Evolutionary conservation across 1,140 invertebrate genomes (phyloP).

Genomic region (Brachionus rubens): DNA sequence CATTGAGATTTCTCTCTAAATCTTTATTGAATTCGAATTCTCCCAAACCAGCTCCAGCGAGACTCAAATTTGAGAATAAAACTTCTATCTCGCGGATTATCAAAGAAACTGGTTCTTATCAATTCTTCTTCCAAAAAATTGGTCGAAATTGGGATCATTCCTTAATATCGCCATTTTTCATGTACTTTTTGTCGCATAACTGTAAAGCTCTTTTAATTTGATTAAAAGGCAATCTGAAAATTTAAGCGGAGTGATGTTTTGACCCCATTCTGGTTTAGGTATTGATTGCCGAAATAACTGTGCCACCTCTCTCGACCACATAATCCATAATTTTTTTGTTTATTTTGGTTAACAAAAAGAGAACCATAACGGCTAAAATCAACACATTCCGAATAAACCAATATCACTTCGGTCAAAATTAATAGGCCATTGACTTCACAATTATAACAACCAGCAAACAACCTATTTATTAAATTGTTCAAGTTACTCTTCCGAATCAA

Average conservation of each 20-base stretch:
- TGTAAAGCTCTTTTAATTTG: background rate
- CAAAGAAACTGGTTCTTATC: background rate
- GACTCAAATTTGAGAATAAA: background rate
- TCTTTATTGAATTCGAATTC: slow-evolving; percentile 36
- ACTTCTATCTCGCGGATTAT: slow-evolving; percentile 1
- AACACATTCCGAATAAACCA: slow-evolving; percentile 60
- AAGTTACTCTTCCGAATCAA: background rate
- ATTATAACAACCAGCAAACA: background rate
- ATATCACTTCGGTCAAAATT: slow-evolving; percentile 74
- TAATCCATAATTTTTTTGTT: background rate
- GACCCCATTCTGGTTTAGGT: slow-evolving; percentile 4
- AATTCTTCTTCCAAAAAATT: slow-evolving; percentile 24
- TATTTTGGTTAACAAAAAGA: background rate
- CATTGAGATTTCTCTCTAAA: background rate
- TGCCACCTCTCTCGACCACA: background rate
- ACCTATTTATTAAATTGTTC: background rate
- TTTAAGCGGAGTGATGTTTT: background rate
- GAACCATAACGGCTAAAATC: slow-evolving; percentile 13
- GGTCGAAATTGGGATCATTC: background rate
- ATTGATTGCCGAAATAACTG: background rate
- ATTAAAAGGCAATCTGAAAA: background rate
- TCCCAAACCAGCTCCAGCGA: slow-evolving; percentile 5
- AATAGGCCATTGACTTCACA: slow-evolving; percentile 64
- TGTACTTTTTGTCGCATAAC: background rate
- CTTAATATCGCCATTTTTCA: slow-evolving; percentile 4